Conservation (phyloP, 2,888 invertebrate species). For the Deilephila porcellus region DNA sequence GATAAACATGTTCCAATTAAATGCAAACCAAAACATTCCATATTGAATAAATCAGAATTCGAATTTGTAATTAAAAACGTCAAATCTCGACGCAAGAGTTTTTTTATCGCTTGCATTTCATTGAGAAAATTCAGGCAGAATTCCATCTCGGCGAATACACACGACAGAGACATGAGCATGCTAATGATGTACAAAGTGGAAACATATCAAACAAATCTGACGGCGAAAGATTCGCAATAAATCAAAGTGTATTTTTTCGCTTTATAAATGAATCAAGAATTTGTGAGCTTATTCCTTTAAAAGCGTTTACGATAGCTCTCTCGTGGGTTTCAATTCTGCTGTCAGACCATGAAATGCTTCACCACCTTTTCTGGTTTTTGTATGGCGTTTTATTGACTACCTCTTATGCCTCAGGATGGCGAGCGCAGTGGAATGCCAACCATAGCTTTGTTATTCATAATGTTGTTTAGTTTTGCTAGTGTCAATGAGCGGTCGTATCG, state of each 20-base stretch:
- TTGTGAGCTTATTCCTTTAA: slow-evolving; percentile 49
- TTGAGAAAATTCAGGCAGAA: not conserved
- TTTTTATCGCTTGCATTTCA: not conserved
- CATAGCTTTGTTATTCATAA: too few species aligned
- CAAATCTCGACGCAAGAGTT: not conserved
- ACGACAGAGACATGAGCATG: slow-evolving; percentile 7
- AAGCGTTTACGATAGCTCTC: slow-evolving; percentile 31
- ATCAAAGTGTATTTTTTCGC: slow-evolving; percentile 57
- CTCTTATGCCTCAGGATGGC: too few species aligned
- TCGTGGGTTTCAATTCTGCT: not conserved
- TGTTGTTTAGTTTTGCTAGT: too few species aligned
- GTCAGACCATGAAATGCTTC: not conserved
- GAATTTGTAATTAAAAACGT: not conserved
- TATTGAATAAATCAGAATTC: not conserved
- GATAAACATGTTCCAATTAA: too few species aligned
- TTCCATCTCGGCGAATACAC: not conserved
- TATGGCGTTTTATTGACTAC: too few species aligned
- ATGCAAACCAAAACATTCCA: too few species aligned
- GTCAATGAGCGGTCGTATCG: too few species aligned
- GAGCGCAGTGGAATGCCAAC: too few species aligned
- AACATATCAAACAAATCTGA: slow-evolving; percentile 37
- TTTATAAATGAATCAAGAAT: slow-evolving; percentile 57
- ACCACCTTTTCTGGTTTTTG: not conserved
- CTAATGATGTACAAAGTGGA: slow-evolving; percentile 28
- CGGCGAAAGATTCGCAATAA: slow-evolving; percentile 51